Evolutionary conservation across 2,888 invertebrate genomes (phyloP), one percentile per base, ranked within the genome.

Genomic region (Leucophenga montana): DNA sequence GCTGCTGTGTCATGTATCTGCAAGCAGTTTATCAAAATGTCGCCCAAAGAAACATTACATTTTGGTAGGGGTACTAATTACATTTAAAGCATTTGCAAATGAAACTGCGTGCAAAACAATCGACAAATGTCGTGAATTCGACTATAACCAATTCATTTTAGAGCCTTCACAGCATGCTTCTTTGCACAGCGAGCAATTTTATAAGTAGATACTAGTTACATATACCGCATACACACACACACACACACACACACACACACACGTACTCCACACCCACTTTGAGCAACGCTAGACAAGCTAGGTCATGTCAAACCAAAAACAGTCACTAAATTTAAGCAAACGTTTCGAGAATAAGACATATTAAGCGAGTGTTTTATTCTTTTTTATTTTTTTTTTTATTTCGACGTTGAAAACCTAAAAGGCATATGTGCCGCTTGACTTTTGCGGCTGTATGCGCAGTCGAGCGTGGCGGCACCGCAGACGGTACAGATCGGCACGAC

Each of bases 101-200:
- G 66, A 54, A 53, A 66, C 11, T 66, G 66, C 59, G 59, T 59
- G 46, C 14, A 31, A 59, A 67, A 67, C 59, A 67, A 67, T 54
- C 56, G 66, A 56, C 66, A 66, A 64, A 67, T 46, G 62, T 46
- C 46, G 62, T 48, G 22, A 46, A 48, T 64, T 46, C 62, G 22
- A 48, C 46, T 14, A 48, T 46, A 46, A 64, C 22, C 46, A 46
- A 64, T 64, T 39, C 62, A 64, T 64, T 64, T 46, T 8, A 4
- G 46, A 13, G 22, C 50, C 50, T 48, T 3, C 46, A 33, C 33
- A 33, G 33, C 3, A 33, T 8, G 33, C 8, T 33, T 11, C 11
- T 39, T 1, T 8, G 1, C 50, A 50, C 50, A 46, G n/a, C n/a
- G n/a, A 13, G n/a, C 46, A 46, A 46, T 18, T n/a, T 57, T 27